Conservation (phyloP, 1,140 invertebrate genomes). For the Adelges cooleyi region DNA sequence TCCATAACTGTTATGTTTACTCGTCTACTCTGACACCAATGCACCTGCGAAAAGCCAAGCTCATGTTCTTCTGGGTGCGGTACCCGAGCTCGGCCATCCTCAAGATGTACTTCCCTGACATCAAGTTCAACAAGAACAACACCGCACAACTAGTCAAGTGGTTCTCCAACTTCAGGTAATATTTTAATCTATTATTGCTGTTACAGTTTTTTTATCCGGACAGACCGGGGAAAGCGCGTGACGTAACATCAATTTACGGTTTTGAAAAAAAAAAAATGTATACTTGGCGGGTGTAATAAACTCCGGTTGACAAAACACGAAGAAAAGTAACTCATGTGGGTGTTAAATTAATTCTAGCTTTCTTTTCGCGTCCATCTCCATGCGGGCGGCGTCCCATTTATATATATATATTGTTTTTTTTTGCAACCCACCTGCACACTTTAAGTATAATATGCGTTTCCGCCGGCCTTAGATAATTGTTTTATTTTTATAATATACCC, state of each 20-base stretch:
- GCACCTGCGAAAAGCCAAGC: slow-evolving; percentile 98
- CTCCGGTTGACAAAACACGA: slow-evolving; percentile 20
- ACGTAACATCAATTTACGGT: no score
- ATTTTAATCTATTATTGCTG: no score
- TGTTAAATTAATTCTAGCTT: slow-evolving; percentile 27
- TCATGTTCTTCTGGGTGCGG: slow-evolving; percentile 99
- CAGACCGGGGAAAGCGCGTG: no score
- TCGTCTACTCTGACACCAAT: slow-evolving; percentile 95
- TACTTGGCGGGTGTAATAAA: no score
- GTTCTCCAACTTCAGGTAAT: slow-evolving; percentile 99
- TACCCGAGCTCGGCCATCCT: slow-evolving; percentile 96
- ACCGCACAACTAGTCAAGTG: slow-evolving; percentile 99
- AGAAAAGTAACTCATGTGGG: slow-evolving; percentile 26
- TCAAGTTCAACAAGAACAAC: slow-evolving; percentile 99
- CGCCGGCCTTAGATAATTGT: no score
- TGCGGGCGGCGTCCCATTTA: slow-evolving; percentile 18
- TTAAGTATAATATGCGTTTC: no score
- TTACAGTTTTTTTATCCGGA: no score
- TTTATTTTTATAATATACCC: no score
- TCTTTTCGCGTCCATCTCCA: slow-evolving; percentile 9
- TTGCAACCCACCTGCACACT: slow-evolving; percentile 7
- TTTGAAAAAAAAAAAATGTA: no score
- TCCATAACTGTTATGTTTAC: slow-evolving; percentile 43
- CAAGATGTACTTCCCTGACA: slow-evolving; percentile 99
- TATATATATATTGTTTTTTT: neutral